Evolutionary conservation across 2,888 invertebrate genomes (phyloP).

Genomic region (Fragum whitleyi): DNA sequence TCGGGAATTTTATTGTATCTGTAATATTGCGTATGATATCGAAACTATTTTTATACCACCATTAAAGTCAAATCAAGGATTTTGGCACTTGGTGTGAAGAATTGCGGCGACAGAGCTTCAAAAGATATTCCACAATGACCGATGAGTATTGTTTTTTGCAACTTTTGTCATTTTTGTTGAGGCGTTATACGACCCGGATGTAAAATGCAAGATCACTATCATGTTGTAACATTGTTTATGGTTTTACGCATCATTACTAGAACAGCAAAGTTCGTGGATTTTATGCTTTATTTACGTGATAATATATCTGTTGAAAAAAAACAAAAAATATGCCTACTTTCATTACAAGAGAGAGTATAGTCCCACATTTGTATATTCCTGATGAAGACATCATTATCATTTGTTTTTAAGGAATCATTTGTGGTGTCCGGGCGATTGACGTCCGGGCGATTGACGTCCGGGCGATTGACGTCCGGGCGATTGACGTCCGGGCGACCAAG

Average conservation of each 20-base stretch:
- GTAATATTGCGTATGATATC: constrained; percentile 8
- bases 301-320: too few relatives aligned
- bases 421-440: too few relatives aligned
- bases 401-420: too few relatives aligned
- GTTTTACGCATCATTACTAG: constrained; percentile 2
- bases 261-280: constrained; percentile 1
- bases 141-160: constrained; percentile 29
- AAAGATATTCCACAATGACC: constrained; percentile 7
- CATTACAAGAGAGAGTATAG: too few relatives aligned
- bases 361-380: too few relatives aligned
- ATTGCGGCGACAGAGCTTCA: constrained; percentile 6
- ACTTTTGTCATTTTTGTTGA: constrained; percentile 6
- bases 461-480: too few relatives aligned
- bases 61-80: constrained; percentile 19
- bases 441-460: too few relatives aligned
- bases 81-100: constrained; percentile 5
- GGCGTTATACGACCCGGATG: constrained; percentile 1
- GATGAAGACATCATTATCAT: too few relatives aligned
- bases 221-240: constrained; percentile 17
- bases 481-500: too few relatives aligned
- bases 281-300: background rate
- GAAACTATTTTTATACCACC: constrained; percentile 13
- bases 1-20: constrained; percentile 17
- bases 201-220: constrained; percentile 11
- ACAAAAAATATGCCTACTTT: too few relatives aligned